Percentiles rank a stretch among this genome's conserved stretches.
phyloP scores from a whole-genome alignment of 2,113 vertebrate genomes.

The Cyanoramphus novaezelandiae region DNA sequence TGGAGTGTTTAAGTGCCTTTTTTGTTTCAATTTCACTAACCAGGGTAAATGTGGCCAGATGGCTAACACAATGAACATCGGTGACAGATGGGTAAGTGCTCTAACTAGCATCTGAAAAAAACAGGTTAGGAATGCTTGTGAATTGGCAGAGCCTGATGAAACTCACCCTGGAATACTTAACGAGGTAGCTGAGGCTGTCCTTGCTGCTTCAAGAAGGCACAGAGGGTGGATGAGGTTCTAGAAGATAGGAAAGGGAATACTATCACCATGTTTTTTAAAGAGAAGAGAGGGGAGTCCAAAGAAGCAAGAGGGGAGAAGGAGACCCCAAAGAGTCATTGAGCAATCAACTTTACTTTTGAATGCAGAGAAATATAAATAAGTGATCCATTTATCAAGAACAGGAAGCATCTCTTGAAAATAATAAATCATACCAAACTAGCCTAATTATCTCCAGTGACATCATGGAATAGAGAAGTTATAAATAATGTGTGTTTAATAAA shows the following conservation, averaged over 20 bases:
- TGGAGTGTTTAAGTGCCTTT: constrained; percentile 25
- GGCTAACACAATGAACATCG: constrained; percentile 62
- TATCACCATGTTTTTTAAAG: background rate
- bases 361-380: background rate
- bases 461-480: background rate
- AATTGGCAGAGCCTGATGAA: constrained; percentile 47
- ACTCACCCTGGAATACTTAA: constrained; percentile 61
- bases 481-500: background rate
- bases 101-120: constrained; percentile 58
- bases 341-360: background rate
- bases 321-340: background rate
- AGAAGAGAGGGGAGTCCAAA: background rate
- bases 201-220: background rate
- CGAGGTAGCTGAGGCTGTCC: background rate
- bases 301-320: background rate
- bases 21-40: constrained; percentile 21
- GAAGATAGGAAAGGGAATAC: background rate
- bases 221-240: background rate
- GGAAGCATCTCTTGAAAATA: background rate
- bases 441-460: background rate
- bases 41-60: constrained; percentile 55
- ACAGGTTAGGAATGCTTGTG: constrained; percentile 57
- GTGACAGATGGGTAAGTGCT: constrained; percentile 66
- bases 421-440: background rate
- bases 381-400: background rate